Percentiles rank a stretch among this genome's conserved stretches.
These are phyloP conservation scores for Galemys pyrenaicus DNA, from an alignment of 2,113 vertebrate genomes.

Conservation along the genomic window DNA sequence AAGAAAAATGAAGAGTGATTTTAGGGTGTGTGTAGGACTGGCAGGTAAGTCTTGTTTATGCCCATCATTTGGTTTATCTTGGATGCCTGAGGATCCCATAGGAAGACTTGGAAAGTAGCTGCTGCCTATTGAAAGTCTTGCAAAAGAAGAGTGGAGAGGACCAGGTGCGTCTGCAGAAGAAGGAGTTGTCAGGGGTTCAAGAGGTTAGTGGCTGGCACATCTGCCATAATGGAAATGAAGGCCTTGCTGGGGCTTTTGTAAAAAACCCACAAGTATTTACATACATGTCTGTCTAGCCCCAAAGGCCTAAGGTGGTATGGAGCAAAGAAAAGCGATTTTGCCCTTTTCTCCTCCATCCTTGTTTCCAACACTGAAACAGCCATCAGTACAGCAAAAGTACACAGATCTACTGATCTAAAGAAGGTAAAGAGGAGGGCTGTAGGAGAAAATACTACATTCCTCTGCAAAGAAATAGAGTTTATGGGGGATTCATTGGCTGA, in stretches of 20 bases:
- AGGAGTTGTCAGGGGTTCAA: neutral
- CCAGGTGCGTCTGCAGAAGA: neutral
- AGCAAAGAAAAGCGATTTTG: slow-evolving; percentile 12
- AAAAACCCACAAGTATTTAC: neutral
- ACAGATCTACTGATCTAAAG: neutral
- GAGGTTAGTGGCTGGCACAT: neutral
- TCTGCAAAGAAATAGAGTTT: neutral
- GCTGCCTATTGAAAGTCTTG: neutral
- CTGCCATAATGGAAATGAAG: neutral
- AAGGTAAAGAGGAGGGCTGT: neutral
- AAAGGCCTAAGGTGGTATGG: neutral
- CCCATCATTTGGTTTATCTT: neutral
- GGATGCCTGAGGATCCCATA: neutral
- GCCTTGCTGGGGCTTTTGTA: neutral
- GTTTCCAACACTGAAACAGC: neutral
- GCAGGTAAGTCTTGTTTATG: neutral
- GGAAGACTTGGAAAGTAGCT: neutral
- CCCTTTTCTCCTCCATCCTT: neutral
- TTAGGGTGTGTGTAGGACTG: neutral
- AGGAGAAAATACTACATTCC: neutral
- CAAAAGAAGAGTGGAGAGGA: neutral
- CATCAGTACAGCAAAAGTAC: too few relatives aligned
- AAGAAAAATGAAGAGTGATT: neutral
- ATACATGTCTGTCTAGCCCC: neutral
- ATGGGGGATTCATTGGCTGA: neutral